Percentiles rank a stretch among this genome's conserved stretches.
Evolutionary conservation across 2,888 invertebrate genomes (phyloP).

Genomic region (Ypsolopha sequella): DNA sequence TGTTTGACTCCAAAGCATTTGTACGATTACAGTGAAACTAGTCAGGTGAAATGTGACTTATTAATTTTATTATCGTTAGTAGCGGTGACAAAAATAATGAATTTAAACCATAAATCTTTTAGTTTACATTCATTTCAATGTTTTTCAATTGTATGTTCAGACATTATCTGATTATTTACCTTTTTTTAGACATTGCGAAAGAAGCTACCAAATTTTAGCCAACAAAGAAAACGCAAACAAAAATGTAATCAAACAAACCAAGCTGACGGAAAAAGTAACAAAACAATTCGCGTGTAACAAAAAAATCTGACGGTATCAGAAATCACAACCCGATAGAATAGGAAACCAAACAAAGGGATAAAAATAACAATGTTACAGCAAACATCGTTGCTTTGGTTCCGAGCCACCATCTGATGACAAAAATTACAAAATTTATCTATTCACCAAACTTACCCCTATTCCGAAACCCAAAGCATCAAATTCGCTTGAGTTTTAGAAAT

Average conservation of each 20-base stretch:
- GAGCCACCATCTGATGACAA: not conserved
- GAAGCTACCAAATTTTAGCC: no score
- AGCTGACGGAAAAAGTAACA: not conserved
- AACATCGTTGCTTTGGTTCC: conserved; percentile 20
- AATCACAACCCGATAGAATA: conserved; percentile 3
- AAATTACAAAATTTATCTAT: not conserved
- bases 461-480: not conserved
- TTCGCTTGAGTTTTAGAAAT: not conserved
- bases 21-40: no score
- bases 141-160: no score
- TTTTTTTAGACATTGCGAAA: no score
- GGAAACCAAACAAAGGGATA: conserved; percentile 21
- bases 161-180: no score
- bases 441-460: not conserved
- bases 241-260: not conserved
- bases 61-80: no score
- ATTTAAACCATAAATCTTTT: no score
- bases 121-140: no score
- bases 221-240: not conserved
- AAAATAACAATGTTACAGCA: conserved; percentile 35
- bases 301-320: not conserved
- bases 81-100: no score
- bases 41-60: no score
- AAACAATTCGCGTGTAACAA: not conserved
- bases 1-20: no score